phyloP scores from a whole-genome alignment of 53 echinoderm and acorn worm genomes.

The Holothuria leucospilota region DNA sequence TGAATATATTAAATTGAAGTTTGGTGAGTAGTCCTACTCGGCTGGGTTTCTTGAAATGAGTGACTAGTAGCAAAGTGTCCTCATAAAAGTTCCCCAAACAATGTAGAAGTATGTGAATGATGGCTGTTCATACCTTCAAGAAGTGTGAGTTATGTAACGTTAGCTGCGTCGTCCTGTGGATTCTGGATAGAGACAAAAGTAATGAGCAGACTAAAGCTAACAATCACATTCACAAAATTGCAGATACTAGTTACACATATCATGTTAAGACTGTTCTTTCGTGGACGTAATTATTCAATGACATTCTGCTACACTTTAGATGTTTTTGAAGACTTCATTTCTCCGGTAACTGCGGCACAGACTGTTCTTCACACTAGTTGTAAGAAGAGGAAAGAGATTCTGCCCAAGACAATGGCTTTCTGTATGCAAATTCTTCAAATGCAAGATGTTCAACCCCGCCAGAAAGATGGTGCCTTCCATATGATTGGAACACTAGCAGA shows the following conservation, averaged over 20 bases:
- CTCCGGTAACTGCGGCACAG: conserved; percentile 93
- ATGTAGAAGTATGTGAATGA: no score
- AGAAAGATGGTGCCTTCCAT: conserved; percentile 96
- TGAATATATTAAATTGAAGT: conserved; percentile 92
- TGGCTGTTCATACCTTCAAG: no score
- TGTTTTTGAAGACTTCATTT: conserved; percentile 97
- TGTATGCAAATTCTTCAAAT: conserved; percentile 76
- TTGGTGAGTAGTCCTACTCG: conserved; percentile 65
- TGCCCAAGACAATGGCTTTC: conserved; percentile 93
- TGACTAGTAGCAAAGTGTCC: no score
- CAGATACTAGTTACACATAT: no score
- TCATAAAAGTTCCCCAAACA: no score
- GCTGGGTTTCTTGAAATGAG: not conserved
- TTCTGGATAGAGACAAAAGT: no score
- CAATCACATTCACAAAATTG: no score
- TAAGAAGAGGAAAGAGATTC: conserved; percentile 83
- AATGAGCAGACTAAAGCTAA: no score
- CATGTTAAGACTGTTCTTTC: no score
- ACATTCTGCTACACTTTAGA: conserved; percentile 47
- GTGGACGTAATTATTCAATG: not conserved
- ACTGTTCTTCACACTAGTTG: conserved; percentile 82
- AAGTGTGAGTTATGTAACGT: no score
- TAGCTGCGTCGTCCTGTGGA: no score
- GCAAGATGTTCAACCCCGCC: conserved; percentile 69
- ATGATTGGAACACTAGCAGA: conserved; percentile 90